Percentiles rank a stretch among this genome's conserved stretches.
These are phyloP conservation scores for Caenorhabditis sinica DNA, from an alignment of 2,888 invertebrate genomes.

Conservation along the genomic window DNA sequence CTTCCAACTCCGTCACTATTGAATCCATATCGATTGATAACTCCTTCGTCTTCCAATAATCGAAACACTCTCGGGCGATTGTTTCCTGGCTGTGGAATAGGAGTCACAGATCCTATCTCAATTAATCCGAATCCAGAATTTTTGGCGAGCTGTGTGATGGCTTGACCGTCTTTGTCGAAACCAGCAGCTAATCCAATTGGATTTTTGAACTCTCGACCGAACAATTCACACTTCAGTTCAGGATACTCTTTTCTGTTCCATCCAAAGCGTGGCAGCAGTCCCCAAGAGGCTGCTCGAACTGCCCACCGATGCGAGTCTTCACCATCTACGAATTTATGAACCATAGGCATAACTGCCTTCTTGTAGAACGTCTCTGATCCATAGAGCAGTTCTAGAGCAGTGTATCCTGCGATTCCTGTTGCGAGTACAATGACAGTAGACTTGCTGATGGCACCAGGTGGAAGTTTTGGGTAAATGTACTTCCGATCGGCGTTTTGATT, in stretches of 20 bases:
- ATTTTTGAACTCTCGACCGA: conserved; percentile 88
- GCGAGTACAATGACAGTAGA: conserved; percentile 68
- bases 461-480: conserved; percentile 72
- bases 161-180: conserved; percentile 90
- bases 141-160: conserved; percentile 63
- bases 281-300: conserved; percentile 77
- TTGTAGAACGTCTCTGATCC: conserved; percentile 80
- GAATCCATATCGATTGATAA: conserved; percentile 89
- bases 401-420: conserved; percentile 68
- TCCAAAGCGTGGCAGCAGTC: conserved; percentile 77
- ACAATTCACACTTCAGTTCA: conserved; percentile 76
- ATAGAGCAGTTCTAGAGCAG: conserved; percentile 70
- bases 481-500: conserved; percentile 46
- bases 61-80: conserved; percentile 94
- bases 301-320: conserved; percentile 80
- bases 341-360: conserved; percentile 79
- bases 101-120: conserved; percentile 94
- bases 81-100: conserved; percentile 94
- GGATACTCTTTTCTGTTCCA: conserved; percentile 79
- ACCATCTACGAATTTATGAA: conserved; percentile 78
- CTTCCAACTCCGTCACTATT: conserved; percentile 93
- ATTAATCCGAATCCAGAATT: conserved; percentile 94
- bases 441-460: conserved; percentile 72
- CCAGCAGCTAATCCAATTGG: conserved; percentile 98
- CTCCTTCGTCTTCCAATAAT: conserved; percentile 88